These are phyloP conservation scores for Cephalotes varians DNA, from an alignment of 2,888 invertebrate genomes.

Conservation along the genomic window DNA sequence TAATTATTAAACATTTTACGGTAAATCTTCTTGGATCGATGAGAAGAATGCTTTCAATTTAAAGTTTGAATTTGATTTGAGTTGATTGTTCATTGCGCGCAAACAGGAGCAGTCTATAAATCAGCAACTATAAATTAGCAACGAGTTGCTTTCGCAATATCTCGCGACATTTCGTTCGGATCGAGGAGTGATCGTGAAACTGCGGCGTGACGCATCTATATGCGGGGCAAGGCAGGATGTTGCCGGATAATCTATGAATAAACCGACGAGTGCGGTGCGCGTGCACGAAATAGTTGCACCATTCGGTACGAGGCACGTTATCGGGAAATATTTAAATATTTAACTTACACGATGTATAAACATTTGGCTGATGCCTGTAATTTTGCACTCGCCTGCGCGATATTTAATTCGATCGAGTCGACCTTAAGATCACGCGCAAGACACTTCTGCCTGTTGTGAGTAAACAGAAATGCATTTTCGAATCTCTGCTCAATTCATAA, in stretches of 20 bases:
- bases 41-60: neutral
- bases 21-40: neutral
- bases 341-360: slow-evolving; percentile 65
- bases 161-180: slow-evolving; percentile 43
- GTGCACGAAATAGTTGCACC: slow-evolving; percentile 46
- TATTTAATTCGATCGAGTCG: slow-evolving; percentile 47
- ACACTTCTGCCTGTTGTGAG: slow-evolving; percentile 2
- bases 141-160: slow-evolving; percentile 6
- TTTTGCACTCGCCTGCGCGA: slow-evolving; percentile 47
- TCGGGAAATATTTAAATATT: slow-evolving; percentile 69
- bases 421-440: slow-evolving; percentile 14
- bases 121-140: slow-evolving; percentile 29
- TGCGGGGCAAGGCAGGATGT: slow-evolving; percentile 45
- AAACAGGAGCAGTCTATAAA: neutral
- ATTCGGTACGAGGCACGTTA: slow-evolving; percentile 46
- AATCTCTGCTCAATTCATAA: slow-evolving; percentile 2
- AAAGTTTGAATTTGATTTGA: neutral
- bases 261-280: slow-evolving; percentile 34
- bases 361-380: slow-evolving; percentile 51
- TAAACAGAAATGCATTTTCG: slow-evolving; percentile 41
- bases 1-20: neutral
- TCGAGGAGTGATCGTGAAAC: slow-evolving; percentile 47
- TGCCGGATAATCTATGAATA: slow-evolving; percentile 60
- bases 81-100: neutral
- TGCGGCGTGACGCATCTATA: slow-evolving; percentile 20